phyloP scores from a whole-genome alignment of 1,140 invertebrate genomes.

The Trachelipus rathkii region DNA sequence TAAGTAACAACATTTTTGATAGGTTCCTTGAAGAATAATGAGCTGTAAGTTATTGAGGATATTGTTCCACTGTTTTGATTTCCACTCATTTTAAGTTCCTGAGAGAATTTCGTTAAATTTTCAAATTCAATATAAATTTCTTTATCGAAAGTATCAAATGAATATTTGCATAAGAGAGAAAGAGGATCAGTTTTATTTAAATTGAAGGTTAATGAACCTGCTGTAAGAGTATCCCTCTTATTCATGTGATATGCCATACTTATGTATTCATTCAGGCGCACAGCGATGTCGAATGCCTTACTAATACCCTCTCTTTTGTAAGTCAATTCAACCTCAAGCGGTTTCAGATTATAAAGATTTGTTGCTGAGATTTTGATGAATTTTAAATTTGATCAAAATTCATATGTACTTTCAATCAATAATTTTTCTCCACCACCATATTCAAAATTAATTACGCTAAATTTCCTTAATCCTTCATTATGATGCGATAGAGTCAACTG shows the following conservation, averaged over 20 bases:
- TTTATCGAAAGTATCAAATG: neutral
- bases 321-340: neutral
- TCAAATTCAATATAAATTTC: conserved; percentile 9
- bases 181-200: neutral
- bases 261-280: neutral
- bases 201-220: neutral
- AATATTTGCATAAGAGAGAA: neutral
- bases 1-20: neutral
- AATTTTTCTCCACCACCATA: neutral
- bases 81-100: neutral
- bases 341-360: neutral
- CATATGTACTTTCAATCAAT: neutral
- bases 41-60: neutral
- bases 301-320: neutral
- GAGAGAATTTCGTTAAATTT: neutral
- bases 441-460: neutral
- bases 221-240: neutral
- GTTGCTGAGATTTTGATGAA: neutral
- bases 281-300: neutral
- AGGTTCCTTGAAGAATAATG: neutral
- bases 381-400: neutral
- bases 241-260: neutral
- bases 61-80: neutral
- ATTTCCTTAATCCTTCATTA: neutral
- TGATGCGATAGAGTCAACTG: neutral